Conservation (phyloP, 2,113 vertebrate genomes). For the Callopanchax toddi region DNA sequence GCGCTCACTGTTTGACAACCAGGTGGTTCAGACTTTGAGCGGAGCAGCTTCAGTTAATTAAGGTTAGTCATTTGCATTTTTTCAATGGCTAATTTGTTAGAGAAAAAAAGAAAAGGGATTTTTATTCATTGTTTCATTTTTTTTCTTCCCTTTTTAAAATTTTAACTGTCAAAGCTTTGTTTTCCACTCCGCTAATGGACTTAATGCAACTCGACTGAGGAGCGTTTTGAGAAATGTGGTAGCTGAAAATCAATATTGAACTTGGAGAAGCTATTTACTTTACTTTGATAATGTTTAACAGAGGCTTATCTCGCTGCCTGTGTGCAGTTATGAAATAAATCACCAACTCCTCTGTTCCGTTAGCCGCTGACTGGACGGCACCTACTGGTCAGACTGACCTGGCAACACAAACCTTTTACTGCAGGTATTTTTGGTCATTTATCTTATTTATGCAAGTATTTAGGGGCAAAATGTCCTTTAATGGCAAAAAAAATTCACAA, state of each 20-base stretch:
- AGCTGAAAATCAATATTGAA: constrained; percentile 65
- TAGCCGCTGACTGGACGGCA: neutral
- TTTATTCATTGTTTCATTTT: neutral
- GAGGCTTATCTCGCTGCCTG: constrained; percentile 30
- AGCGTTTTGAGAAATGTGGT: constrained; percentile 28
- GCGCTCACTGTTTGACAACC: constrained; percentile 52
- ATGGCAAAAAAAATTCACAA: constrained; percentile 3
- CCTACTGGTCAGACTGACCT: neutral
- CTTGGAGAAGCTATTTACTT: constrained; percentile 60
- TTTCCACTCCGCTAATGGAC: constrained; percentile 37
- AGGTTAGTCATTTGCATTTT: constrained; percentile 54
- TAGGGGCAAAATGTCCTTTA: too few species aligned
- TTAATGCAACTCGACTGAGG: constrained; percentile 39
- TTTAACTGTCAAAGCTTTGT: constrained; percentile 14
- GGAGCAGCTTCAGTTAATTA: constrained; percentile 55
- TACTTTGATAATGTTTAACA: constrained; percentile 64
- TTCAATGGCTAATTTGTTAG: constrained; percentile 53
- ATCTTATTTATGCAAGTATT: too few species aligned
- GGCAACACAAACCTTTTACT: too few species aligned
- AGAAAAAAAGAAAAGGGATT: constrained; percentile 4
- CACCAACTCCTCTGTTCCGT: constrained; percentile 1
- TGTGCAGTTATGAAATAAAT: constrained; percentile 18
- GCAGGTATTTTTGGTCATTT: too few species aligned
- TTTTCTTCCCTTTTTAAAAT: neutral
- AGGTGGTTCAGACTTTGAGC: constrained; percentile 51